Base-by-base conservation (phyloP, 2,797 vertebrate species). In the Lagocephalus sceleratus region DNA sequence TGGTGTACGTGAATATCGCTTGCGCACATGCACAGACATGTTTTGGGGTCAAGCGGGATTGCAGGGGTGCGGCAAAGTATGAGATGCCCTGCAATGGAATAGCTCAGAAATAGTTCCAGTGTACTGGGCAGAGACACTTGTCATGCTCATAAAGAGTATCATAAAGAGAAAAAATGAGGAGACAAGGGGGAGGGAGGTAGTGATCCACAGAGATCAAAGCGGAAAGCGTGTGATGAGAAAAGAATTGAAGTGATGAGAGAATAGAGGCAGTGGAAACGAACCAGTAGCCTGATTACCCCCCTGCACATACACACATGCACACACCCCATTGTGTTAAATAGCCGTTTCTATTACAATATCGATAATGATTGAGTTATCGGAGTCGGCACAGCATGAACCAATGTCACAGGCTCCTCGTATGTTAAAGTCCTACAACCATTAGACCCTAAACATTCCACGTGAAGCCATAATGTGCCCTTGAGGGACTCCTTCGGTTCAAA, bases 1-100 rank as follows among this genome's bases (percentile, higher is more conserved):
- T 21, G 21, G 41, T 70, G 45, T n/a, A 47, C 15, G 23, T 5
- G 2, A 11, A 4, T 44, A 44, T 15, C 26, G 41, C 50, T 8
- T 20, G n/a, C 38, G 8, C 17, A 16, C 15, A 19, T 32, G 20
- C 51, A 23, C 42, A 5, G 20, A 52, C 45, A 54, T 22, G 52
- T 68, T 61, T 58, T 57, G 66, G 70, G 71, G 63, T 83, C 78
- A 84, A 43, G 20, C 19, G 73, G 71, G 63, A 77, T 64, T 3
- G 19, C 45, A n/a, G 57, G 14, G 54, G 61, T 65, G 59, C 52
- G 68, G 46, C 51, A 61, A 69, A 52, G 51, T 29, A 63, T 57
- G 29, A 48, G 73, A 60, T 47, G 38, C 54, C 53, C 64, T 73
- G 74, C 63, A 82, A 75, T 83, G 64, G 76, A 82, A 81, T 54